Evolutionary conservation across 2,797 vertebrate species (phyloP), one percentile per base, ranked within the genome.

Genomic region (Pempheris klunzingeri): DNA sequence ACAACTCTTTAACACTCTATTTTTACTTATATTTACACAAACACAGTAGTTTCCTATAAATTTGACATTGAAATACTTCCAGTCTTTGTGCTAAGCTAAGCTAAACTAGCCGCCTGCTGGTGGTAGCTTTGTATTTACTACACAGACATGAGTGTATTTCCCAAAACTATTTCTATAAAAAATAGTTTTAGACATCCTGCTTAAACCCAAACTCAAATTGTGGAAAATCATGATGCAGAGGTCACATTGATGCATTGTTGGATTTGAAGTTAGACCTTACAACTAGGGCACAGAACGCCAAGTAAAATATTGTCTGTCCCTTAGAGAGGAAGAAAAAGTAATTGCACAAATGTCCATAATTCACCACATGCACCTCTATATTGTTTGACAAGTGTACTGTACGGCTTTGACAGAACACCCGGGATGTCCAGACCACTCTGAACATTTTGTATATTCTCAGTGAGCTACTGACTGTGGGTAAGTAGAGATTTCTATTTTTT

Each of bases 361-460:
- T 66, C 32, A 32, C 2, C 11, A 3, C 36, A 34, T 38, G 22
- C 7, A 24, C 18, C 4, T 71, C 32, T 26, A 38, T 58, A 8
- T 55, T 38, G 32, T 82, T 64, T 74, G 80, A 70, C 13, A 54
- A 28, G 5, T 26, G 6, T 71, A 7, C 6, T 78, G 13, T 82
- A 44, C 85, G 49, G 90, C 65, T 87, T 90, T 68, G 63, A 65
- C 95, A 99, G 98, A 98, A 92, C 85, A 95, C 95, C 39, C 95
- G 87, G 86, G 98, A 99, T 91, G 91, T 93, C 86, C 98, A 97
- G 84, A 97, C 97, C 71, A 94, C 91, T 81, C 78, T 99, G 87
- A 99, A 99, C 94, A 96, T 99, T 88, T 90, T 99, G 79, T 96
- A 91, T 88, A 98, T 99, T 91, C 95, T 99, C 78, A 96, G 95